Base-by-base conservation (phyloP, 2,797 vertebrate species). In the Oreonectes daqikongensis region DNA sequence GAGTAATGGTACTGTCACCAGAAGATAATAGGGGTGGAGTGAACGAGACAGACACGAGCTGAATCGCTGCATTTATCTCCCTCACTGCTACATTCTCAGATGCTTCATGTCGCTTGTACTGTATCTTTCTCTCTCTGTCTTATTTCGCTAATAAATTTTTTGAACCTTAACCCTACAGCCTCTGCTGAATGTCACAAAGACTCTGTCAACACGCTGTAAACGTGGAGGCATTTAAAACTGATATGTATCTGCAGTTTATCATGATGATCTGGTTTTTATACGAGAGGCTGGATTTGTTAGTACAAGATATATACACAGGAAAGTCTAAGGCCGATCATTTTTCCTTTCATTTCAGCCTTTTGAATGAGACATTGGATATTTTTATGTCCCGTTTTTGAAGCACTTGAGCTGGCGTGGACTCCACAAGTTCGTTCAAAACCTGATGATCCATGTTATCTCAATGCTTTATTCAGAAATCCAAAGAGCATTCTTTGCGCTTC, bases 1-100 rank as follows among this genome's bases (percentile, higher is more conserved):
- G 96, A 97, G 95, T 97, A 97, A 99, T 99, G 95, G 94, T 94
- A 92, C 94, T 97, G 96, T 97, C 96, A 96, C 88, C 90, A 83
- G 87, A 91, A 95, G 96, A 96, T 97, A 97, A 99, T 97, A 95
- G 95, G 93, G 92, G 93, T 91, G 91, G 79, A 72, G 60, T 73
- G 63, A 61, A 35, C 48, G 67, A 72, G 68, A 76, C 24, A 80
- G 73, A 68, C 69, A n/a, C 26, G 42, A 20, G 40, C 30, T 64
- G 71, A 68, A 61, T 55, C 44, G 59, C 46, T 79, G 72, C 57
- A 61, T 73, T 68, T 65, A 68, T 74, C 72, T 75, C 71, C 32
- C 50, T 71, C 66, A 64, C 28, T 70, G 67, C 42, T 70, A 71
- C 68, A 77, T 64, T 40, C 63, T 26, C 53, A 64, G 75, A 72